A percentile compares a stretch with the other conserved stretches of the same genome.
Conservation (phyloP, 1,140 invertebrate species). For the Gonatopus flavifemur region DNA sequence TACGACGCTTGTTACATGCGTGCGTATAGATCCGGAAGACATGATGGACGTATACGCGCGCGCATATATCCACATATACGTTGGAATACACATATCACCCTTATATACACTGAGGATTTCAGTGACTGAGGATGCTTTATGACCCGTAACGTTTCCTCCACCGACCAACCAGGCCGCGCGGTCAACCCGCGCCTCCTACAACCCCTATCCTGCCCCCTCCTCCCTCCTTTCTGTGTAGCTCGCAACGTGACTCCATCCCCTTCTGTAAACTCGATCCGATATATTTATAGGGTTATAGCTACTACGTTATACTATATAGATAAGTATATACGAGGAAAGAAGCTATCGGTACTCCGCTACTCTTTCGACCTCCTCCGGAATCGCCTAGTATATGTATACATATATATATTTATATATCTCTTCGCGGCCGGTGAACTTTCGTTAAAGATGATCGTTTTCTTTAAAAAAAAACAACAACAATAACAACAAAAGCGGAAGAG, state of each 20-base stretch:
- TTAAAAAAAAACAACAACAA: too few species aligned
- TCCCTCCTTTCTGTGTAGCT: conserved; percentile 7
- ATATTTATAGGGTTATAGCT: conserved; percentile 48
- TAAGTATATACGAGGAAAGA: too few species aligned
- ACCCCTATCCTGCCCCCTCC: conserved; percentile 17
- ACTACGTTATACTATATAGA: too few species aligned
- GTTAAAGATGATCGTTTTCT: too few species aligned
- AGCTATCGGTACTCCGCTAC: conserved; percentile 20
- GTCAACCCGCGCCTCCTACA: background rate
- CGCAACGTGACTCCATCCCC: conserved; percentile 23
- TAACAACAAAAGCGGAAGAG: too few species aligned
- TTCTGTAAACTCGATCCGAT: conserved; percentile 40
- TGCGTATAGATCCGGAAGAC: conserved; percentile 2
- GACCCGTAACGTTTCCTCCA: conserved; percentile 45
- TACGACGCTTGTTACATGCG: conserved; percentile 1
- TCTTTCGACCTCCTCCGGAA: too few species aligned
- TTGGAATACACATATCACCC: background rate
- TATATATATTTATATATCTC: too few species aligned
- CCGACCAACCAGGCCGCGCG: background rate
- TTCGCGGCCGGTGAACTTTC: too few species aligned
- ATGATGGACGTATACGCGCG: conserved; percentile 9
- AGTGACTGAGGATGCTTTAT: conserved; percentile 45
- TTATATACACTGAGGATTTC: conserved; percentile 20
- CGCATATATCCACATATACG: conserved; percentile 9
- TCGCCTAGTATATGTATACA: too few species aligned